These are phyloP conservation scores for Nannospalax galili DNA, from an alignment of 2,113 vertebrate genomes.

Conservation along the genomic window DNA sequence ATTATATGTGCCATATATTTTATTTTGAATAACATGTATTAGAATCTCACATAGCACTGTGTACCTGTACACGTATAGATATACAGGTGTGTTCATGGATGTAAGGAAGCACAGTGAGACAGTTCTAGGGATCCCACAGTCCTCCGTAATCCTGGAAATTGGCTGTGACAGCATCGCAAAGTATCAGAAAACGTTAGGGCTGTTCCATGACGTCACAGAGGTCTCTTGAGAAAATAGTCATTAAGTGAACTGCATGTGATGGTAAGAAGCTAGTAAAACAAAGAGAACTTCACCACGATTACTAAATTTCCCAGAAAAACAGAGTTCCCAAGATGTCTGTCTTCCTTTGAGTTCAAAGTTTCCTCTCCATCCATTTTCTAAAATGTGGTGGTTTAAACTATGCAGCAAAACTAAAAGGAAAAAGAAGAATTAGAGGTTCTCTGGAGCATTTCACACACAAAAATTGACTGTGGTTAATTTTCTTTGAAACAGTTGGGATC, in stretches of 20 bases:
- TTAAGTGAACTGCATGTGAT: conserved; percentile 81
- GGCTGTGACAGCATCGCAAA: conserved; percentile 82
- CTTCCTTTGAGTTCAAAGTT: conserved; percentile 62
- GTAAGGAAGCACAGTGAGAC: background rate
- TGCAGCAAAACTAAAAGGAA: background rate
- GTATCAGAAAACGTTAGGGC: conserved; percentile 80
- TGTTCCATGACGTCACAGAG: conserved; percentile 86
- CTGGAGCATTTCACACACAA: conserved; percentile 37
- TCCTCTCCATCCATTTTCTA: conserved; percentile 30
- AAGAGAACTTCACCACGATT: conserved; percentile 87
- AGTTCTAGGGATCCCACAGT: background rate
- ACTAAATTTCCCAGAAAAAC: conserved; percentile 81
- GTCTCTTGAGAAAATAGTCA: conserved; percentile 86
- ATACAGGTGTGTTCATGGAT: accelerated
- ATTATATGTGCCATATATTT: background rate
- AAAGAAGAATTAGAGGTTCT: background rate
- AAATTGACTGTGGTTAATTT: conserved; percentile 58
- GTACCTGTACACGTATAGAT: accelerated
- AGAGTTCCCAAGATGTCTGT: conserved; percentile 79
- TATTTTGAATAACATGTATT: background rate
- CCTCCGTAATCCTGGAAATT: conserved; percentile 54
- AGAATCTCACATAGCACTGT: background rate
- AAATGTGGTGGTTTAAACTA: conserved; percentile 63
- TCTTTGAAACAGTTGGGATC: conserved; percentile 45
- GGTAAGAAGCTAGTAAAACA: conserved; percentile 88